phyloP scores from a whole-genome alignment of 2,797 vertebrate genomes.

The Scomberomorus guttatus region DNA sequence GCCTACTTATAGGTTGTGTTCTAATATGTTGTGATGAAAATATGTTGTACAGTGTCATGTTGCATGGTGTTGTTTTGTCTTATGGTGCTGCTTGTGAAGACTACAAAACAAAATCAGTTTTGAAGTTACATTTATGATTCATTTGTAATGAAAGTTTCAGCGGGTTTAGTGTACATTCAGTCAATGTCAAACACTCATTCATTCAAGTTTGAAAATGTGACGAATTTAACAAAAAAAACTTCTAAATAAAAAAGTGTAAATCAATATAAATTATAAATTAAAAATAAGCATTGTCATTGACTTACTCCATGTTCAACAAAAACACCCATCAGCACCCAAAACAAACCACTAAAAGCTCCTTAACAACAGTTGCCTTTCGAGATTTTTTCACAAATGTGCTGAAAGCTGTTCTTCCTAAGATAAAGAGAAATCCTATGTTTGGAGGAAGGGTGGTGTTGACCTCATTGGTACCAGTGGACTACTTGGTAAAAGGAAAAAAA shows the following conservation, averaged over 20 bases:
- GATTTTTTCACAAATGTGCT: too few species aligned
- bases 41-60: background rate
- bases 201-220: background rate
- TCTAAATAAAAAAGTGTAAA: too few species aligned
- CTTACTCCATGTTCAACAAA: too few species aligned
- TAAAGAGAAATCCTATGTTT: background rate
- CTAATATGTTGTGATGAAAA: background rate
- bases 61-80: background rate
- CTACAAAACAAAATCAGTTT: background rate
- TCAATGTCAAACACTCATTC: background rate
- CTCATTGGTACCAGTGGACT: background rate
- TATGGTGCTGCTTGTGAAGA: background rate
- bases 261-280: too few species aligned
- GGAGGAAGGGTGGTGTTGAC: background rate
- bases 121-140: background rate
- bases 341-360: too few species aligned
- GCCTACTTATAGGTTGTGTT: constrained; percentile 7
- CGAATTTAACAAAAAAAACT: too few species aligned
- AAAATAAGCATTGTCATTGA: too few species aligned
- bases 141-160: background rate
- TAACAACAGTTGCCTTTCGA: too few species aligned
- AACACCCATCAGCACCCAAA: too few species aligned
- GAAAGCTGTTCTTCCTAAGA: too few species aligned
- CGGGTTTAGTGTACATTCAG: background rate
- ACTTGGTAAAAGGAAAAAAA: too few species aligned